Percentiles rank a stretch among this genome's conserved stretches.
Evolutionary conservation across 37 sponge, comb jelly and placozoan genomes (phyloP).

Genomic region (Amphimedon queenslandica): DNA sequence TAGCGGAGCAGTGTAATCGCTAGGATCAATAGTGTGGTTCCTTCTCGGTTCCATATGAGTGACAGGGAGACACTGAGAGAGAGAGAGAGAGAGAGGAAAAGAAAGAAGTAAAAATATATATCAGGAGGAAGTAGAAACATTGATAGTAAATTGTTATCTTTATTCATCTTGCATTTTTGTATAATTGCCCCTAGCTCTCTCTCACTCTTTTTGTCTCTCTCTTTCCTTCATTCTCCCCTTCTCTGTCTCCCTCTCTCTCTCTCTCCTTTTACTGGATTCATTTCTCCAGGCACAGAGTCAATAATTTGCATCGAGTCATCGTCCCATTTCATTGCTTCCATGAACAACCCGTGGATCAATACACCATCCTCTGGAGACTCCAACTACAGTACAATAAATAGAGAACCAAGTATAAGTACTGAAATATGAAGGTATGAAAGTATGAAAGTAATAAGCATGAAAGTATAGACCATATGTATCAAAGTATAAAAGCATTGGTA

Average conservation of each 20-base stretch:
- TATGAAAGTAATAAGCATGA: background rate
- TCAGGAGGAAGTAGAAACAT: background rate
- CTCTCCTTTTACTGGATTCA: slow-evolving; percentile 75
- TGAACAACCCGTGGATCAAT: slow-evolving; percentile 90
- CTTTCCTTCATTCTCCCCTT: background rate
- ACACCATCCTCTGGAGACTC: slow-evolving; percentile 88
- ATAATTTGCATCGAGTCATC: slow-evolving; percentile 67
- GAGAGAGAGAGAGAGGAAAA: background rate
- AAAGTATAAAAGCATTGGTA: background rate
- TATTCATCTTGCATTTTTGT: too few species aligned
- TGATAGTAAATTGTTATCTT: background rate
- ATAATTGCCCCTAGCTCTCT: background rate
- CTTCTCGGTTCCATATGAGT: slow-evolving; percentile 79
- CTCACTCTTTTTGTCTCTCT: background rate
- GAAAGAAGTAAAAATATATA: background rate
- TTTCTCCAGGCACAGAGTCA: slow-evolving; percentile 81
- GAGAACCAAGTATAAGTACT: background rate
- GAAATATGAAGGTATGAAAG: background rate
- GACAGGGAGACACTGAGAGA: background rate
- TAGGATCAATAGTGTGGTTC: slow-evolving; percentile 54
- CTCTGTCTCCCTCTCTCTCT: background rate
- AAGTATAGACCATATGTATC: background rate
- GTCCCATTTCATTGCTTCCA: slow-evolving; percentile 94
- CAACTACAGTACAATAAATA: slow-evolving; percentile 15
- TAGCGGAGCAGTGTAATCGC: slow-evolving; percentile 68